These are phyloP conservation scores for Takifugu ocellatus DNA, from an alignment of 2,797 vertebrate species.

Conservation along the genomic window DNA sequence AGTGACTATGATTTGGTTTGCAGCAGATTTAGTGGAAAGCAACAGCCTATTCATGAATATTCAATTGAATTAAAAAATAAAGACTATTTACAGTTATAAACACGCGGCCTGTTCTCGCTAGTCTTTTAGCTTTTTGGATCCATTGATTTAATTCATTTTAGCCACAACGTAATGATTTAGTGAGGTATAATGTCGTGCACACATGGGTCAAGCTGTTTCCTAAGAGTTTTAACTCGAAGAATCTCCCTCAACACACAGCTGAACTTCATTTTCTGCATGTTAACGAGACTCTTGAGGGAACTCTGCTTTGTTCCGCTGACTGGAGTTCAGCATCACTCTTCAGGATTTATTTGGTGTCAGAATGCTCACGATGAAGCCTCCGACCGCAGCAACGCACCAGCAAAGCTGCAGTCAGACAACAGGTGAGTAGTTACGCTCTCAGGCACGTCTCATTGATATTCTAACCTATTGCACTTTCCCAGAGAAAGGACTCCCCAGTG, in stretches of 20 bases:
- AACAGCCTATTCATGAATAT: no score
- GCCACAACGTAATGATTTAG: no score
- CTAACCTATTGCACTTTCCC: slow-evolving; percentile 81
- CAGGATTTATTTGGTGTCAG: slow-evolving; percentile 39
- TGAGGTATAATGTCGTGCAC: no score
- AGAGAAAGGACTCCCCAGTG: slow-evolving; percentile 66
- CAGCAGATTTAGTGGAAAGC: no score
- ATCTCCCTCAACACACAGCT: not conserved
- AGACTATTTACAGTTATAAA: no score
- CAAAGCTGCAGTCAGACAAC: slow-evolving; percentile 64
- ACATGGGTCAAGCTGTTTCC: no score
- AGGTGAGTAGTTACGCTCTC: slow-evolving; percentile 73
- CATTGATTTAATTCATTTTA: no score
- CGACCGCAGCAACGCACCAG: slow-evolving; percentile 29
- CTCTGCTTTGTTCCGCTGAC: not conserved
- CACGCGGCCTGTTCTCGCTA: no score
- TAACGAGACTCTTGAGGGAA: not conserved
- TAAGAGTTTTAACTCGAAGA: not conserved
- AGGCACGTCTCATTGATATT: slow-evolving; percentile 75
- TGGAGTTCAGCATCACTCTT: not conserved
- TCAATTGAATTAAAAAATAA: no score
- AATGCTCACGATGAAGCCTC: slow-evolving; percentile 28
- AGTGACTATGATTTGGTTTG: no score
- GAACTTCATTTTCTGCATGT: not conserved
- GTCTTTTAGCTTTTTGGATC: no score